phyloP scores from a whole-genome alignment of 2,888 invertebrate genomes.

The Drymonia ruficornis region DNA sequence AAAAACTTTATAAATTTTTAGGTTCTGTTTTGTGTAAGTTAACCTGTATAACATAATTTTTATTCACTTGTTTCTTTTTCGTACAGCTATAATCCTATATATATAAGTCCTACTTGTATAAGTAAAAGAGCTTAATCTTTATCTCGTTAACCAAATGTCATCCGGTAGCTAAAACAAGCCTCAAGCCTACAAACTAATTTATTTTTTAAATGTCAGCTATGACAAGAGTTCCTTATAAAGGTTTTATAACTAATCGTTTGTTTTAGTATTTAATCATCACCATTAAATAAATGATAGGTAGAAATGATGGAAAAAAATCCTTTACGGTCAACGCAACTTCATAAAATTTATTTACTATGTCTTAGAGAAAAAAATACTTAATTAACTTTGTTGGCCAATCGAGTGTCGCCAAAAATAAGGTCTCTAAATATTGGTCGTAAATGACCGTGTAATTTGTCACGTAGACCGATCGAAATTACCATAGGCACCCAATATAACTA shows the following conservation, averaged over 20 bases:
- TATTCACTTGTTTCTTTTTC: no score
- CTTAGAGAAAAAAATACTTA: slow-evolving; percentile 1
- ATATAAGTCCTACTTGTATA: no score
- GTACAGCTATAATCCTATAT: no score
- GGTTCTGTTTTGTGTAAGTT: no score
- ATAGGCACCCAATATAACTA: slow-evolving; percentile 39
- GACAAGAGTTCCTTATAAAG: not conserved
- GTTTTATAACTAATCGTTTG: not conserved
- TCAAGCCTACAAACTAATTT: not conserved
- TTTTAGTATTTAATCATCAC: not conserved
- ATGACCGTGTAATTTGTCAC: slow-evolving; percentile 43
- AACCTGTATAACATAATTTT: no score
- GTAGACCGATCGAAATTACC: slow-evolving; percentile 50
- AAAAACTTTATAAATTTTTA: no score
- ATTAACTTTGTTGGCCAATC: slow-evolving; percentile 11
- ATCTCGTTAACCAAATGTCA: not conserved
- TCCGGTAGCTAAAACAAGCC: not conserved
- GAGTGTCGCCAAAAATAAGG: not conserved
- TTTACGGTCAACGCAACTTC: no score
- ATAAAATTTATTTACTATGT: not conserved
- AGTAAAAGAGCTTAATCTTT: no score
- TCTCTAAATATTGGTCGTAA: not conserved
- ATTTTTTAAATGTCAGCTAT: slow-evolving; percentile 1
- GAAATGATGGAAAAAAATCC: no score
- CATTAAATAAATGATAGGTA: no score